Percentiles rank a stretch among this genome's conserved stretches.
Evolutionary conservation across 2,113 vertebrate genomes (phyloP).

Genomic region (Gymnarchus niloticus): DNA sequence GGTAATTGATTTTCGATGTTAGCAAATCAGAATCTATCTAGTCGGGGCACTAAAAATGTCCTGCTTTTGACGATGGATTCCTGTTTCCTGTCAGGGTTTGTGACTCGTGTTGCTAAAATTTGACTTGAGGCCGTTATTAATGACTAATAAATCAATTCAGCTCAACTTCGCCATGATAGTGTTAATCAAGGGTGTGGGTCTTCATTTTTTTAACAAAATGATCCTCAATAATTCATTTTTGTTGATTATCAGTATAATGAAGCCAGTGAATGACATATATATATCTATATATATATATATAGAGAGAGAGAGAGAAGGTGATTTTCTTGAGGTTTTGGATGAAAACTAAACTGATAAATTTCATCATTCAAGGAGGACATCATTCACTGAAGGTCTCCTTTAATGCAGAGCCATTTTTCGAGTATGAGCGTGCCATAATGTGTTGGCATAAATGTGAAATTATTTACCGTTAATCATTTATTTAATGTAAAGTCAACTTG

Average conservation of each 20-base stretch:
- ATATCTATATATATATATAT: conserved; percentile 1
- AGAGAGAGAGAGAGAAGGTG: not conserved
- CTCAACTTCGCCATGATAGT: conserved; percentile 5
- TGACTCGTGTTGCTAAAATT: not conserved
- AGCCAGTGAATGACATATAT: conserved; percentile 21
- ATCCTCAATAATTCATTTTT: conserved; percentile 19
- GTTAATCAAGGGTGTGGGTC: not conserved
- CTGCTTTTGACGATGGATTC: not conserved
- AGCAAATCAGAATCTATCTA: not conserved
- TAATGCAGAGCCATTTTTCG: not conserved
- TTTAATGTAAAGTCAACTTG: conserved; percentile 13
- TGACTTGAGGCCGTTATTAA: not conserved
- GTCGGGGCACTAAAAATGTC: not conserved
- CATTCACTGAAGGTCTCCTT: not conserved
- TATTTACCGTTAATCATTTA: conserved; percentile 17
- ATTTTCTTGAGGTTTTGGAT: not conserved
- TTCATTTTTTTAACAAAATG: conserved; percentile 16
- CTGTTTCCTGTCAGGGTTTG: not conserved
- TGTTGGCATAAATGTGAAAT: not conserved
- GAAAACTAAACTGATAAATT: conserved; percentile 7
- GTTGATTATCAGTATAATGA: conserved; percentile 20
- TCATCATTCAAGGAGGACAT: not conserved
- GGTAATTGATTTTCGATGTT: not conserved
- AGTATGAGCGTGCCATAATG: not conserved
- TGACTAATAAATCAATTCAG: conserved; percentile 22